Evolutionary conservation across 2,888 invertebrate genomes (phyloP), one percentile per base, ranked within the genome.

Genomic region (Cordylochernes scorpioides): DNA sequence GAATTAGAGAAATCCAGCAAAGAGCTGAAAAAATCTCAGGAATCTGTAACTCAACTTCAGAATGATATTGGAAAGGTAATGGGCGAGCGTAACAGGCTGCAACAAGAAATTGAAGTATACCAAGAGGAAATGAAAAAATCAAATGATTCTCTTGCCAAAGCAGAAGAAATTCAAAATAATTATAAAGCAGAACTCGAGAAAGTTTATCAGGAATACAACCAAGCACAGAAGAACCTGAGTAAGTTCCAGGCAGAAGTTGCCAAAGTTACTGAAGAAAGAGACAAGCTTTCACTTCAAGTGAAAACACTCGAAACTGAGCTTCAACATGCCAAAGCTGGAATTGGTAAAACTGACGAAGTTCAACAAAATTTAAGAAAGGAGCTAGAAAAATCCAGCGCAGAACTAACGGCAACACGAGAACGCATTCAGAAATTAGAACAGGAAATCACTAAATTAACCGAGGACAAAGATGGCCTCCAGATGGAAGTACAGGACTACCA

Each of bases 151-250:
- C n/a, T n/a, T n/a, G n/a, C n/a, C n/a, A n/a, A n/a, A n/a, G n/a
- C n/a, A n/a, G n/a, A n/a, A n/a, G n/a, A n/a, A n/a, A n/a, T n/a
- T n/a, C n/a, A n/a, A n/a, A n/a, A n/a, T n/a, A 22, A 22, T 13
- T 22, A 13, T 13, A 22, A 22, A 5, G 6, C 12, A 22, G 6
- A 22, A 22, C 4, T 22, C 14, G 6, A 22, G 1, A 22, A 22
- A 19, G n/a, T 19, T 8, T n/a, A 19, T 9, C n/a, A 8, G 4
- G 80, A 82, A 48, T 39, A 48, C 30, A 51, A 53, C 74, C 49
- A 80, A 75, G 56, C 43, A 75, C 31, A 53, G 33, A 53, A 82
- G 49, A 67, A 74, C 33, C 71, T 75, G 30, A 82, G 84, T 51
- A 82, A 82, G 55, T 63, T 67, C 5, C 61, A 75, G 12, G 66